Conservation (phyloP, 1,140 invertebrate genomes). For the Magallana ariakensis region DNA sequence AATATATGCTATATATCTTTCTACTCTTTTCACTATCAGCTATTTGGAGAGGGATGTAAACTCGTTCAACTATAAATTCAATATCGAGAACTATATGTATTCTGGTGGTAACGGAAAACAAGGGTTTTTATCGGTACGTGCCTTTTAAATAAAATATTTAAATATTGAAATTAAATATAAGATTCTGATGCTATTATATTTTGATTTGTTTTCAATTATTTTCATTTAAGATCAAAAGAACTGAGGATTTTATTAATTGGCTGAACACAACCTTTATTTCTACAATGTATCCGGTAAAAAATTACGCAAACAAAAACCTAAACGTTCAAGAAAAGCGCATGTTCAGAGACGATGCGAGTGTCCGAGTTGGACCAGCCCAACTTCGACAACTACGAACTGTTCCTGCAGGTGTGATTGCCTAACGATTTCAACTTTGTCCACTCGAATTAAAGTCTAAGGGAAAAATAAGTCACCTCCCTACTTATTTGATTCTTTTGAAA, state of each 20-base stretch:
- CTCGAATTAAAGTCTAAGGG: too few relatives aligned
- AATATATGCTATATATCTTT: slow-evolving; percentile 47
- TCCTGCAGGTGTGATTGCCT: too few relatives aligned
- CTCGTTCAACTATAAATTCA: slow-evolving; percentile 40
- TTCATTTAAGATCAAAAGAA: not conserved
- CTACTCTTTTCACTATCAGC: slow-evolving; percentile 50
- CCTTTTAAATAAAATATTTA: not conserved
- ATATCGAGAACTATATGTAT: slow-evolving; percentile 50
- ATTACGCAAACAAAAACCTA: slow-evolving; percentile 51
- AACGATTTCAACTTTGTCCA: too few relatives aligned
- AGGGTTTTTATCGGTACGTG: slow-evolving; percentile 3
- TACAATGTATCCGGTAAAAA: slow-evolving; percentile 52
- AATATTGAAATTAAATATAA: not conserved
- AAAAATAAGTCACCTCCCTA: too few relatives aligned
- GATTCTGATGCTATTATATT: too few relatives aligned
- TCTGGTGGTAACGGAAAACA: not conserved
- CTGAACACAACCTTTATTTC: slow-evolving; percentile 57
- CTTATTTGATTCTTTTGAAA: too few relatives aligned
- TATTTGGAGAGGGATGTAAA: slow-evolving; percentile 53
- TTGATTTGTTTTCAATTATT: not conserved
- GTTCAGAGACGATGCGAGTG: slow-evolving; percentile 56
- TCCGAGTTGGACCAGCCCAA: slow-evolving; percentile 64
- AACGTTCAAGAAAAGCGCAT: slow-evolving; percentile 37
- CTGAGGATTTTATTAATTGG: slow-evolving; percentile 49
- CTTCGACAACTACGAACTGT: slow-evolving; percentile 61